Percentiles rank a stretch among this genome's conserved stretches.
These are phyloP conservation scores for Bombycilla garrulus DNA, from an alignment of 2,113 vertebrate species.

Conservation along the genomic window DNA sequence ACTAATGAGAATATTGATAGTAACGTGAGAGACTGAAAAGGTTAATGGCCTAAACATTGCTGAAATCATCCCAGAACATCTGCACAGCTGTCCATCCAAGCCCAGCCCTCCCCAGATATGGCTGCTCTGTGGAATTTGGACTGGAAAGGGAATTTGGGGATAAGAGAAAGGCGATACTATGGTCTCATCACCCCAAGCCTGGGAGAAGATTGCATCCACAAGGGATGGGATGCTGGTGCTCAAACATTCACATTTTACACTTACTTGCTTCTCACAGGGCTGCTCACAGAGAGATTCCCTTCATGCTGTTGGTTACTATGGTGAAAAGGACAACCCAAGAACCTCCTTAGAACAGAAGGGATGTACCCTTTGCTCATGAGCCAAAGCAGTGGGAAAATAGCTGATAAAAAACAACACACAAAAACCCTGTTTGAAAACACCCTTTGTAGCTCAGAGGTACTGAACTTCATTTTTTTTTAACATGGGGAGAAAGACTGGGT, in stretches of 20 bases:
- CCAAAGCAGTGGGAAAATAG: not conserved
- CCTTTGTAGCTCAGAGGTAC: not conserved
- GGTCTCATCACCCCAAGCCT: not conserved
- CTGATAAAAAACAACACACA: not conserved
- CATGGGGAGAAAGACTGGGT: not conserved
- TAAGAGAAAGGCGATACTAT: fast-evolving
- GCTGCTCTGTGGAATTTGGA: not conserved
- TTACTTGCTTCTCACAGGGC: not conserved
- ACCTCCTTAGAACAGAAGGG: not conserved
- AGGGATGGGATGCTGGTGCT: not conserved
- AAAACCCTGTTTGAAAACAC: not conserved
- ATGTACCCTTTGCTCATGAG: not conserved
- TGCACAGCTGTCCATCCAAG: not conserved
- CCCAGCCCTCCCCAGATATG: not conserved
- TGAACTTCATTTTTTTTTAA: not conserved
- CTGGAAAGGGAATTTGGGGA: fast-evolving
- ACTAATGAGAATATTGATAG: not conserved
- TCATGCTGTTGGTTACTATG: not conserved
- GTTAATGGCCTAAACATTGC: not conserved
- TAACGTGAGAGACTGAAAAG: not conserved
- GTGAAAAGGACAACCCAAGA: not conserved
- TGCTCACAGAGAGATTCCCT: not conserved
- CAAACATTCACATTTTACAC: not conserved
- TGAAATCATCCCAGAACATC: not conserved
- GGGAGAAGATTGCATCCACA: not conserved